Percentiles rank a stretch among this genome's conserved stretches.
These are phyloP conservation scores for Nothoprocta perdicaria DNA, from an alignment of 2,113 vertebrate species.

Conservation along the genomic window DNA sequence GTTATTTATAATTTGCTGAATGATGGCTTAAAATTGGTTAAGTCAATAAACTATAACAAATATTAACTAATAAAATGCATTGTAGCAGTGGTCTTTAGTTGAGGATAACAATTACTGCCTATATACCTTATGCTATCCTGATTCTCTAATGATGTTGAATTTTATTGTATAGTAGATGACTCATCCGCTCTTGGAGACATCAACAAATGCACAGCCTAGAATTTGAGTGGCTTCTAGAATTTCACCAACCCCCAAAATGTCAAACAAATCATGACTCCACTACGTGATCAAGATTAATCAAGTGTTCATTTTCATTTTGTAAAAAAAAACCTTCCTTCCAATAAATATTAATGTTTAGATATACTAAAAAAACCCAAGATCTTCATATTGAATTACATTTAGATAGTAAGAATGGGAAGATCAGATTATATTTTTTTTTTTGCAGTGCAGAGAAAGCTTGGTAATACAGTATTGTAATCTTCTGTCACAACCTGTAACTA, in stretches of 20 bases:
- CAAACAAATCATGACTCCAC: neutral
- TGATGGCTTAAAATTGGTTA: neutral
- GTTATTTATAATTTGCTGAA: neutral
- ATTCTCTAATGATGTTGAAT: neutral
- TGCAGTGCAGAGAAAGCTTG: neutral
- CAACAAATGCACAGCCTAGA: neutral
- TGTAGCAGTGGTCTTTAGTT: neutral
- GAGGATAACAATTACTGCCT: neutral
- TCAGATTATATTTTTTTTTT: rapidly evolving
- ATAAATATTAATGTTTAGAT: neutral
- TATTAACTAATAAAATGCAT: neutral
- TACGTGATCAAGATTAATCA: neutral
- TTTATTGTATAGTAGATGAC: neutral
- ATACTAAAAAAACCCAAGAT: neutral
- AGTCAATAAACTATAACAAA: neutral
- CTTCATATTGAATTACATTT: neutral
- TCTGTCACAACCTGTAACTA: neutral
- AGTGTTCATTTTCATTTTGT: neutral
- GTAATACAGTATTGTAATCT: neutral
- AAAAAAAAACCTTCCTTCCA: neutral
- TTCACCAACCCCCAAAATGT: neutral
- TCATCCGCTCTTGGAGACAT: neutral
- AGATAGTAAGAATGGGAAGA: neutral
- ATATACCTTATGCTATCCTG: neutral
- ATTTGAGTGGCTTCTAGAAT: neutral